Evolutionary conservation across 2,888 invertebrate species (phyloP).

Genomic region (Coecobrya sp.): DNA sequence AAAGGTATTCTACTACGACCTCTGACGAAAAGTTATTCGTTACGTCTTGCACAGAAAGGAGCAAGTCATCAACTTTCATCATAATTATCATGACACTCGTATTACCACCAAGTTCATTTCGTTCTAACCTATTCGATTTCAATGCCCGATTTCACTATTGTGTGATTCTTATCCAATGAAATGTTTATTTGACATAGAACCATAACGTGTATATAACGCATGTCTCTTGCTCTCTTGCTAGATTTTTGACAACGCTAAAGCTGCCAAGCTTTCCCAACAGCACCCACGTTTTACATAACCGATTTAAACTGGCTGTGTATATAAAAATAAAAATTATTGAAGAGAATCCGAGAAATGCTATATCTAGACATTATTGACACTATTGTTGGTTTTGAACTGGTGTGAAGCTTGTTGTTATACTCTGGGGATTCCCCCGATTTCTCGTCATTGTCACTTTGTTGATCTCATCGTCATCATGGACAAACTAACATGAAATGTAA

Average conservation of each 20-base stretch:
- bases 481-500: conserved; percentile 37
- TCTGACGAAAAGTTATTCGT: conserved; percentile 9
- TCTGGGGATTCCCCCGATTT: conserved; percentile 5
- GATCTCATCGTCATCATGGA: conserved; percentile 8
- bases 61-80: conserved; percentile 40
- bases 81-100: conserved; percentile 30
- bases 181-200: conserved; percentile 28
- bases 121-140: neutral
- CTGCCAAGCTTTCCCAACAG: neutral
- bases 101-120: neutral
- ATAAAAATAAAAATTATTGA: neutral
- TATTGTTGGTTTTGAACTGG: conserved; percentile 5
- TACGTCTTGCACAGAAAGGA: neutral
- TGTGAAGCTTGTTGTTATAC: neutral
- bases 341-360: conserved; percentile 1
- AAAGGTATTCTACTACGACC: neutral
- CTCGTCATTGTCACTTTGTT: neutral
- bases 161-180: conserved; percentile 20
- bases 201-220: neutral
- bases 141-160: neutral
- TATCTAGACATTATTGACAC: neutral
- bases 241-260: neutral
- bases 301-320: neutral
- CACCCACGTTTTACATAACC: neutral
- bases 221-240: neutral